These are phyloP conservation scores for Atta colombica DNA, from an alignment of 1,140 invertebrate species.

Conservation along the genomic window DNA sequence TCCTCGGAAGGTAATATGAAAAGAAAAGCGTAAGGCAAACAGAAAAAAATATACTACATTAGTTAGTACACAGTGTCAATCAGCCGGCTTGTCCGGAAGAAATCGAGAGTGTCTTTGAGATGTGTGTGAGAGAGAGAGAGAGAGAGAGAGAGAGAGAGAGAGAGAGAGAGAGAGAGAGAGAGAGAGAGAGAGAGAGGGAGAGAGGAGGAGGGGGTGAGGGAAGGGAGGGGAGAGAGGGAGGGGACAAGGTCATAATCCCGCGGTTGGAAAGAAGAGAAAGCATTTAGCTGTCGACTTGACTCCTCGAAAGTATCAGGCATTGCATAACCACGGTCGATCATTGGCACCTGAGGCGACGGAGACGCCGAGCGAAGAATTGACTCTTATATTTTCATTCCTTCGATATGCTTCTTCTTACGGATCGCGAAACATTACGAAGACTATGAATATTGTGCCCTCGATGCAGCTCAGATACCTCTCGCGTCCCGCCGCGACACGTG, in stretches of 20 bases:
- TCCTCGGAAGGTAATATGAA: neutral
- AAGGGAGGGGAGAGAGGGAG: slow-evolving; percentile 9
- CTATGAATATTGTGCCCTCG: slow-evolving; percentile 25
- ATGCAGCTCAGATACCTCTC: slow-evolving; percentile 56
- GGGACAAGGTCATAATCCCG: slow-evolving; percentile 75
- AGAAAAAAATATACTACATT: slow-evolving; percentile 48
- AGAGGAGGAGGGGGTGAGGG: slow-evolving; percentile 9
- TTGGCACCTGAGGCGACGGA: neutral
- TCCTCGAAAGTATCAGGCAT: slow-evolving; percentile 66
- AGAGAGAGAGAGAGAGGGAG: no score
- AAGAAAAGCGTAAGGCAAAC: slow-evolving; percentile 4
- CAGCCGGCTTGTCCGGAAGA: slow-evolving; percentile 68
- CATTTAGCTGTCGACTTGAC: slow-evolving; percentile 61
- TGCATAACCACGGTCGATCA: slow-evolving; percentile 63
- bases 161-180: slow-evolving; percentile 9
- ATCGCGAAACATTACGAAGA: slow-evolving; percentile 46
- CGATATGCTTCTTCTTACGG: neutral
- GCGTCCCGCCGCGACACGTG: slow-evolving; percentile 51
- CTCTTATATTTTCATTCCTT: slow-evolving; percentile 44
- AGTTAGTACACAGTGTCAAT: slow-evolving; percentile 55
- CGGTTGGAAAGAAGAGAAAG: slow-evolving; percentile 75
- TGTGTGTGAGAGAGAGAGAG: neutral
- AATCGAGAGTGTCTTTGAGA: slow-evolving; percentile 72
- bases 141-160: neutral
- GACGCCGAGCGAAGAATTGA: neutral